Conservation (phyloP, 1,140 invertebrate genomes). For the Leptinotarsa defecta region DNA sequence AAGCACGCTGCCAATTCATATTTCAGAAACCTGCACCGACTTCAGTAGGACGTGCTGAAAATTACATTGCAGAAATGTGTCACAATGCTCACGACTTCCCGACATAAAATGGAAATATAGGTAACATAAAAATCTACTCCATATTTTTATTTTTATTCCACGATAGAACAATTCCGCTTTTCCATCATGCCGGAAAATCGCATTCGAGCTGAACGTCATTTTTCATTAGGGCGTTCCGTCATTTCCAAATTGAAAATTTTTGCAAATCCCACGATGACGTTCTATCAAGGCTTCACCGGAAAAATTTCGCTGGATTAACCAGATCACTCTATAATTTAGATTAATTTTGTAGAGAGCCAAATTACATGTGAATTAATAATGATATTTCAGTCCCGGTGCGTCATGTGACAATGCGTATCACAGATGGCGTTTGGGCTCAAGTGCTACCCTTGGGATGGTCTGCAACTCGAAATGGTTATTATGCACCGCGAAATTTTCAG, state of each 20-base stretch:
- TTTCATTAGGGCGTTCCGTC: conserved; percentile 18
- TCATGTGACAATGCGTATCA: conserved; percentile 10
- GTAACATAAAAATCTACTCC: conserved; percentile 17
- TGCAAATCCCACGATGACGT: conserved; percentile 4
- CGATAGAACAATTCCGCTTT: conserved; percentile 5
- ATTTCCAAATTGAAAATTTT: conserved; percentile 2
- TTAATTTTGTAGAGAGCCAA: conserved; percentile 29
- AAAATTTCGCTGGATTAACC: conserved; percentile 14
- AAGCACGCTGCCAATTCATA: conserved; percentile 5
- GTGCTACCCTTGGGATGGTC: not conserved
- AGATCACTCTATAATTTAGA: conserved; percentile 30
- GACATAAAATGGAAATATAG: conserved; percentile 20
- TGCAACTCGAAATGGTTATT: not conserved
- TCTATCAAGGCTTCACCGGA: conserved; percentile 6
- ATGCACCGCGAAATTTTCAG: not conserved
- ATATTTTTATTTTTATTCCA: conserved; percentile 12
- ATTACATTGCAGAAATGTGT: conserved; percentile 19
- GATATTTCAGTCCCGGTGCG: conserved; percentile 18
- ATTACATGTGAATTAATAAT: conserved; percentile 35
- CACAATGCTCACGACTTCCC: conserved; percentile 4
- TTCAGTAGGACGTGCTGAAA: conserved; percentile 2
- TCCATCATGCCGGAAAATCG: not conserved
- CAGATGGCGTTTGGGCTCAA: not conserved
- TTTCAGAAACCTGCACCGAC: not conserved
- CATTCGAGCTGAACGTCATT: not conserved